Evolutionary conservation across 2,888 invertebrate genomes (phyloP).

Genomic region (Chaetoderma sp.): DNA sequence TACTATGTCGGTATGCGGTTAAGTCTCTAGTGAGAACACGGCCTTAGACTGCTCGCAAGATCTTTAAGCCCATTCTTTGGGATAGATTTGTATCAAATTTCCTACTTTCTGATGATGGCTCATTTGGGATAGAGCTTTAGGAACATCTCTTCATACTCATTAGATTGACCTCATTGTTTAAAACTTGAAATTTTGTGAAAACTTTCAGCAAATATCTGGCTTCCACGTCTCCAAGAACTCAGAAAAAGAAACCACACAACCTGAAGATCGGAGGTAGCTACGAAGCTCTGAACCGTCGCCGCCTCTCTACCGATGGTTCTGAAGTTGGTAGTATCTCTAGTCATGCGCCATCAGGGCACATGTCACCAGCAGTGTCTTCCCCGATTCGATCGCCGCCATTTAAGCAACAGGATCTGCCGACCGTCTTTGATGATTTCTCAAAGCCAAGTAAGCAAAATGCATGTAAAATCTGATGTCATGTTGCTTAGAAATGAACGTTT

Average conservation of each 20-base stretch:
- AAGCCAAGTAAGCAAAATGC: constrained; percentile 16
- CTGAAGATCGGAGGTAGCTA: constrained; percentile 61
- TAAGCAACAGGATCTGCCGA: constrained; percentile 37
- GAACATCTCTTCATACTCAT: no score
- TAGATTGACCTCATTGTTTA: no score
- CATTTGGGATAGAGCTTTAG: no score
- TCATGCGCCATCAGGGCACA: constrained; percentile 63
- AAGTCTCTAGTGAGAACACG: no score
- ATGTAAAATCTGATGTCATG: background rate
- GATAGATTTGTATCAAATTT: no score
- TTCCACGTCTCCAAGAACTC: background rate
- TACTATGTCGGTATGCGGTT: no score
- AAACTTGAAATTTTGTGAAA: no score
- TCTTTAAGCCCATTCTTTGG: no score
- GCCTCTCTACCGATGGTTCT: constrained; percentile 62
- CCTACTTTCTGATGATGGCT: no score
- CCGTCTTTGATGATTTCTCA: constrained; percentile 11
- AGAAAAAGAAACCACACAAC: constrained; percentile 53
- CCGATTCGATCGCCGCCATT: constrained; percentile 66
- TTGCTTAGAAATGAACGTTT: no score
- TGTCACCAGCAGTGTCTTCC: constrained; percentile 65
- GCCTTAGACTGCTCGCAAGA: no score
- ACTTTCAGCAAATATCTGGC: no score
- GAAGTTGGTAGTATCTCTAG: constrained; percentile 45
- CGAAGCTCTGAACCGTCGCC: constrained; percentile 58